Base-by-base conservation (phyloP, 2,113 vertebrate species). In the Peucedramus taeniatus region DNA sequence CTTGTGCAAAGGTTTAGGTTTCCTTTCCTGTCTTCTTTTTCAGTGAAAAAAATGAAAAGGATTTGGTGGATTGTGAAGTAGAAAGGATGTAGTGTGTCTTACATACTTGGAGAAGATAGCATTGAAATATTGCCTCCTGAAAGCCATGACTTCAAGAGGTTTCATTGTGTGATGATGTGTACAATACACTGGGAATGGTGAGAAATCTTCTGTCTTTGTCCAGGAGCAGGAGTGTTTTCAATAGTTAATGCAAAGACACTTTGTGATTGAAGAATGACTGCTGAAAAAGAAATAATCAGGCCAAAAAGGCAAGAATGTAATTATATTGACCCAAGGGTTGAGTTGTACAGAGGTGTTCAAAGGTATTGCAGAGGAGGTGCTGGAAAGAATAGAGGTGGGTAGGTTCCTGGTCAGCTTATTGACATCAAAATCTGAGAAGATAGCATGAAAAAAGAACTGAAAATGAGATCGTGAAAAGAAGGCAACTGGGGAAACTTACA, bases 1-100 rank as follows among this genome's bases (percentile, higher is more conserved):
- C 79, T 96, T 95, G 79, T 78, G 84, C 63, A 68, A 86, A 78
- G 78, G 35, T 93, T 96, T 96, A 93, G 90, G 63, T 89, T 93
- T 75, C 65, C 76, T 75, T 95, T 87, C 49, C 84, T 94, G 59
- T 69, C 54, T 92, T 81, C 44, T 66, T 94, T 91, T 91, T 76
- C 77, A 92, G 51, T 64, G 79, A 70, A 84, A 93, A 93, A 96
- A 95, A 72, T 37, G 39, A 81, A 83, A 94, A 88, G 90, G 95
- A 93, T 96, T 96, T 95, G 54, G 74, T 0, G 5, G 85, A 85
- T 88, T 94, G 88, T 66, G 63, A 93, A 83, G 45, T 20, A 93
- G 85, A 93, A 96, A 88, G 86, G 92, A 86, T 27, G 71, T 54
- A 90, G 82, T 76, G 65, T 79, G 79, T 66, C 24, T 77, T 64